Percentiles rank a stretch among this genome's conserved stretches.
These are phyloP conservation scores for Cettia cetti DNA, from an alignment of 2,113 vertebrate genomes.

Conservation along the genomic window DNA sequence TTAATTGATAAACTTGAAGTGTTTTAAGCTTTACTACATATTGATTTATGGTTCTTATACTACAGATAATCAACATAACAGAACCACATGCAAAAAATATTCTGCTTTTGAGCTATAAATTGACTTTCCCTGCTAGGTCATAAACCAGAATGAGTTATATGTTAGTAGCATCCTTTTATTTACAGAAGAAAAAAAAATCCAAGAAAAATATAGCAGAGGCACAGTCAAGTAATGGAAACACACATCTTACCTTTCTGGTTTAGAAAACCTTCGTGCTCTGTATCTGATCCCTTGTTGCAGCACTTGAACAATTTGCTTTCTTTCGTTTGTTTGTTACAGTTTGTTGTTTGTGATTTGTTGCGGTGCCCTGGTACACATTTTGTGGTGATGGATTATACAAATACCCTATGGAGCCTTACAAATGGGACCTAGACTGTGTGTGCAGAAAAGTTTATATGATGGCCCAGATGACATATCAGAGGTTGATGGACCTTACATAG, in stretches of 20 bases:
- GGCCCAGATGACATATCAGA: not conserved
- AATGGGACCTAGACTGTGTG: not conserved
- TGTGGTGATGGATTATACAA: not conserved
- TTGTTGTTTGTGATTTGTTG: not conserved
- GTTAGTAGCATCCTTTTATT: not conserved
- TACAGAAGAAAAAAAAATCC: not conserved
- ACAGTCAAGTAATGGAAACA: not conserved
- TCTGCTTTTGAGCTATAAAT: not conserved
- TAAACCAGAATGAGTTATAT: conserved; percentile 23
- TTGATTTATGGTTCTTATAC: not conserved
- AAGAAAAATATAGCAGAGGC: not conserved
- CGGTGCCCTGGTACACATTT: not conserved
- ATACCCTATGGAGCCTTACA: not conserved
- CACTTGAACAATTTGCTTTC: not conserved
- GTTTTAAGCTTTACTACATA: not conserved
- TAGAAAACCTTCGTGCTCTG: not conserved
- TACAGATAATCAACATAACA: not conserved
- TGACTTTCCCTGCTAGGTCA: not conserved
- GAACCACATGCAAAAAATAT: not conserved
- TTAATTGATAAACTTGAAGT: not conserved
- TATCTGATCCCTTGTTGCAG: not conserved
- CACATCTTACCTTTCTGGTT: not conserved
- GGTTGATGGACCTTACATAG: not conserved
- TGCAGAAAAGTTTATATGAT: not conserved
- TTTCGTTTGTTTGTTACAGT: not conserved